These are phyloP conservation scores for Caenorhabditis sinica DNA, from an alignment of 2,888 invertebrate species.

Conservation along the genomic window DNA sequence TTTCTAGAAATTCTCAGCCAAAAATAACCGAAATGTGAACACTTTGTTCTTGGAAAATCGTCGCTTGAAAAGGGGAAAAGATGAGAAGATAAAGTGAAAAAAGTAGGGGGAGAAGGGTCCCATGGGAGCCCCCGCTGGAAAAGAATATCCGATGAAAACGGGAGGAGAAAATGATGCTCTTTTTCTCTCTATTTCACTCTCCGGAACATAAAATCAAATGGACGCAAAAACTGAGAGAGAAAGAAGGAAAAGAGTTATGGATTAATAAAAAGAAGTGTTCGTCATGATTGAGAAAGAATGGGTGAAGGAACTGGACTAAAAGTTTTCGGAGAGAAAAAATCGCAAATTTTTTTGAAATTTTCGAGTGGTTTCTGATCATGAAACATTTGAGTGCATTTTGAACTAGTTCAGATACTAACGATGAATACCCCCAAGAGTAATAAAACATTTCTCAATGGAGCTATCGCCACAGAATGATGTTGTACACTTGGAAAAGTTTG, in stretches of 20 bases:
- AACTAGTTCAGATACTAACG: too few species aligned
- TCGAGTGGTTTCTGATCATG: neutral
- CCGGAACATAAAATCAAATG: slow-evolving; percentile 9
- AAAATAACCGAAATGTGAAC: neutral
- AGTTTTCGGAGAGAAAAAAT: neutral
- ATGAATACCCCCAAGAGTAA: too few species aligned
- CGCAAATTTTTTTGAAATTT: neutral
- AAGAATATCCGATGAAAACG: slow-evolving; percentile 2
- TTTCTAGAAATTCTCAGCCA: neutral
- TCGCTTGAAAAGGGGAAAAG: neutral
- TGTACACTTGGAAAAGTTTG: too few species aligned
- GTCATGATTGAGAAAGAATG: neutral
- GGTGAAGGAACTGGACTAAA: neutral
- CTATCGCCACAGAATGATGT: too few species aligned
- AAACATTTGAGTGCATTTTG: too few species aligned
- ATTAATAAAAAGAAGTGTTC: slow-evolving; percentile 16
- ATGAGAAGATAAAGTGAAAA: slow-evolving; percentile 21
- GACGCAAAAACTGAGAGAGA: neutral
- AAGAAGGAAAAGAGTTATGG: slow-evolving; percentile 15
- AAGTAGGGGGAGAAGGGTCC: neutral
- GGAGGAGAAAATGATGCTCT: slow-evolving; percentile 13
- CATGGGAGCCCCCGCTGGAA: neutral
- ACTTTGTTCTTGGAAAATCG: neutral
- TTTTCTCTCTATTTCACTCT: neutral
- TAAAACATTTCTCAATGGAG: too few species aligned